These are phyloP conservation scores for Grus americana DNA, from an alignment of 2,113 vertebrate species.

Conservation along the genomic window DNA sequence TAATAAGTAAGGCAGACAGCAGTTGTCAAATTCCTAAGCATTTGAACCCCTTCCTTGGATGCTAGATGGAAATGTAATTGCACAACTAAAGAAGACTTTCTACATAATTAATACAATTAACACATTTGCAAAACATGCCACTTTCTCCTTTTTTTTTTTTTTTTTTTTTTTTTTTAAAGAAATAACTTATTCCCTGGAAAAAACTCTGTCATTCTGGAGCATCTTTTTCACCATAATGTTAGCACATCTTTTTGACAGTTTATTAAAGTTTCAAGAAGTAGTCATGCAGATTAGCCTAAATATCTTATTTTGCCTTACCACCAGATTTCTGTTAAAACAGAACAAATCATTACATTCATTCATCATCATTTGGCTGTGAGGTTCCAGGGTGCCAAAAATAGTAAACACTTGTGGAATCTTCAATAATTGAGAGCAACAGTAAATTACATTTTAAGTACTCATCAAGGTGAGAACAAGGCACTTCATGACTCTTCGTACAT, in stretches of 20 bases:
- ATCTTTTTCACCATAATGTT: conserved; percentile 41
- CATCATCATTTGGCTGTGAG: conserved; percentile 67
- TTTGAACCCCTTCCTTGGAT: background rate
- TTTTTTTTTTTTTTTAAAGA: background rate
- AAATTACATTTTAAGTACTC: conserved; percentile 71
- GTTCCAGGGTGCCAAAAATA: conserved; percentile 62
- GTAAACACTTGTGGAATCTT: conserved; percentile 69
- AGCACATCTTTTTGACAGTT: conserved; percentile 62
- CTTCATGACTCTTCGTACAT: conserved; percentile 28
- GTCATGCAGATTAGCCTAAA: conserved; percentile 59
- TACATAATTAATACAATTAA: conserved; percentile 61
- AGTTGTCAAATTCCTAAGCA: background rate
- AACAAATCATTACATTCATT: conserved; percentile 63
- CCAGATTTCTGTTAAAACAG: conserved; percentile 61
- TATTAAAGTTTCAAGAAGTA: conserved; percentile 65
- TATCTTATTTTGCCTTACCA: conserved; percentile 65
- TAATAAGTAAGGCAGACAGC: background rate
- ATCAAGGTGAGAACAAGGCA: conserved; percentile 68
- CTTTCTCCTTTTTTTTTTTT: background rate
- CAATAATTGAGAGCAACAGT: conserved; percentile 72
- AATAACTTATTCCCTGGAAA: conserved; percentile 39
- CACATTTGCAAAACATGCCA: conserved; percentile 28
- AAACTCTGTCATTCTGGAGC: conserved; percentile 16
- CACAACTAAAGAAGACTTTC: background rate
- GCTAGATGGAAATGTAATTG: background rate